Evolutionary conservation across 2,888 invertebrate genomes (phyloP).

Genomic region (Eutolmus rufibarbis): DNA sequence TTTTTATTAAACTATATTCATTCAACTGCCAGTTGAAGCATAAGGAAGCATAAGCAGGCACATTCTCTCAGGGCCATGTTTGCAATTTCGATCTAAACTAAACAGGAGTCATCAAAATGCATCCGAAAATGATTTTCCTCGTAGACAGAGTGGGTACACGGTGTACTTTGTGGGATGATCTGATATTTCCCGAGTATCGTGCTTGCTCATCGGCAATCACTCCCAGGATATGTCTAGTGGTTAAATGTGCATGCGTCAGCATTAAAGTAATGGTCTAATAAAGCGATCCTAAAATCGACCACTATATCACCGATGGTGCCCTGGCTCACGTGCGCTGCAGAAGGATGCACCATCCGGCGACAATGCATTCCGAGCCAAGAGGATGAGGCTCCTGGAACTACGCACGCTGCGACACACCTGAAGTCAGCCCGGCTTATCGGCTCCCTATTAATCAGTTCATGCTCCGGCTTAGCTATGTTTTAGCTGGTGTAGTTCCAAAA

Average conservation of each 20-base stretch:
- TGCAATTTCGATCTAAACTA: neutral
- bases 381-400: neutral
- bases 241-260: neutral
- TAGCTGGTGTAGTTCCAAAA: neutral
- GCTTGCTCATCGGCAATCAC: neutral
- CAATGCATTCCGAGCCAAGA: neutral
- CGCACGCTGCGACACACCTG: neutral
- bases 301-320: neutral
- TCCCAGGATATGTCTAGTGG: neutral
- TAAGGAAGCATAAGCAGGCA: neutral
- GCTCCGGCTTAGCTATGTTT: neutral
- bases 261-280: neutral
- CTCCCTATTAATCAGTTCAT: neutral
- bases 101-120: neutral
- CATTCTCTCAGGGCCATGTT: neutral
- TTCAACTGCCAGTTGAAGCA: neutral
- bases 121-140: neutral
- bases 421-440: neutral
- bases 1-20: neutral
- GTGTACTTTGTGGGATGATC: neutral
- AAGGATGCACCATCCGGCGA: neutral
- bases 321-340: neutral
- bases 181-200: neutral
- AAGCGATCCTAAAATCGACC: neutral
- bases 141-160: neutral